These are phyloP conservation scores for Sminthopsis crassicaudata DNA, from an alignment of 2,113 vertebrate species.

Conservation along the genomic window DNA sequence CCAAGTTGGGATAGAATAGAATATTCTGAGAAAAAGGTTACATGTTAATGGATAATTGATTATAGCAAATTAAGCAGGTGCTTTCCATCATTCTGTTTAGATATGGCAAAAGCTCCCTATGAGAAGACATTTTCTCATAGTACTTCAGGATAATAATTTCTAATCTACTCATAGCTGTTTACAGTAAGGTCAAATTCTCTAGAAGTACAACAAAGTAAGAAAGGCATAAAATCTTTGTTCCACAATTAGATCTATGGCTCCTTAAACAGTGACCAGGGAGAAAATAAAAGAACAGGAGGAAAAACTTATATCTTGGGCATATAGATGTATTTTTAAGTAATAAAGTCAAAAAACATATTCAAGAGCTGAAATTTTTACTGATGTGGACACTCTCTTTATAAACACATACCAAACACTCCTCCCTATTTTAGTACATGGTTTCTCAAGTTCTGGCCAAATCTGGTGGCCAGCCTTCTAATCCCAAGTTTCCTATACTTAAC, in stretches of 20 bases:
- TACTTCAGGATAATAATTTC: neutral
- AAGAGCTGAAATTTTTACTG: neutral
- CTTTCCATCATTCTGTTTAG: neutral
- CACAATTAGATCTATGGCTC: neutral
- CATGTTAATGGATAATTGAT: neutral
- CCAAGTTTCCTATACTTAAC: neutral
- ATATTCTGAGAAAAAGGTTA: neutral
- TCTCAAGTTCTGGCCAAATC: neutral
- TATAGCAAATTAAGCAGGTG: neutral
- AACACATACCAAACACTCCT: neutral
- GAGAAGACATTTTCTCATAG: neutral
- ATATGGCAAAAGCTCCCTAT: neutral
- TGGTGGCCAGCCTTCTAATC: too few species aligned
- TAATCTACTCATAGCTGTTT: neutral
- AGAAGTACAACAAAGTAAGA: neutral
- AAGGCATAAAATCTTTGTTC: neutral
- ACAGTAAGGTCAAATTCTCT: neutral
- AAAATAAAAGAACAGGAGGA: neutral
- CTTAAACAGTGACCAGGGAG: neutral
- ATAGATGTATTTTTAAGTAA: neutral
- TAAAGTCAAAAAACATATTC: neutral
- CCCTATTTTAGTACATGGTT: neutral
- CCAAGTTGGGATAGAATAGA: neutral
- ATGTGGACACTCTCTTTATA: neutral
- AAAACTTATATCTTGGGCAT: neutral